Evolutionary conservation across 2,797 vertebrate genomes (phyloP).

Genomic region (Microhierax caerulescens): DNA sequence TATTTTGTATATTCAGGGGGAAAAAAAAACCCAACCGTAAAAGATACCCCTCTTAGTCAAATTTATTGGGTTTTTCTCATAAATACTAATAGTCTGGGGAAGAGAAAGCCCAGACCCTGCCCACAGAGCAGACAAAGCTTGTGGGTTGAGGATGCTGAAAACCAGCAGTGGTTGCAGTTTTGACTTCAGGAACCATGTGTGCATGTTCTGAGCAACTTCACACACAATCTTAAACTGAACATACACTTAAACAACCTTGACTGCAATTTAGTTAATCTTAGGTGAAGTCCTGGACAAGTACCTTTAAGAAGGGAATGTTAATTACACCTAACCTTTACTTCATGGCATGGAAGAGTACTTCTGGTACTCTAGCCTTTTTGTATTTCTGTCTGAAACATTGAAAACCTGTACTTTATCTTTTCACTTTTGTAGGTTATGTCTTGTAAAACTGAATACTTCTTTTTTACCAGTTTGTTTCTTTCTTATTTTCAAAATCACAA

Average conservation of each 20-base stretch:
- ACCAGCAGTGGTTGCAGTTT: background rate
- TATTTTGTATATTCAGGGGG: background rate
- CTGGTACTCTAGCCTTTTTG: background rate
- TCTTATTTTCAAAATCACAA: background rate
- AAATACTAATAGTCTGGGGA: background rate
- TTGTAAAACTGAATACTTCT: background rate
- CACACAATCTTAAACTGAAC: background rate
- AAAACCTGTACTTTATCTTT: background rate
- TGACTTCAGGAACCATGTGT: fast-evolving
- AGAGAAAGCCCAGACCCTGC: background rate
- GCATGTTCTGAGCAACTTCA: background rate
- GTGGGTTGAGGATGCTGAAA: background rate
- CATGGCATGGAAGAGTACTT: background rate
- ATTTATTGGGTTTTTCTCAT: background rate
- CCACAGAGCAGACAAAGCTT: background rate
- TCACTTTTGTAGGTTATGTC: background rate
- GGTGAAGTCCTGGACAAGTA: background rate
- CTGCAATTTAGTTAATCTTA: background rate
- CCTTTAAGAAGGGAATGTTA: background rate
- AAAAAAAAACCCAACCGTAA: background rate
- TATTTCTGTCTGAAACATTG: background rate
- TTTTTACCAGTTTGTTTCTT: background rate
- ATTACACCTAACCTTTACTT: background rate
- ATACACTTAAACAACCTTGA: background rate
- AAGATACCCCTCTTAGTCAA: background rate